These are phyloP conservation scores for Eristalis pertinax DNA, from an alignment of 2,888 invertebrate genomes.

Conservation along the genomic window DNA sequence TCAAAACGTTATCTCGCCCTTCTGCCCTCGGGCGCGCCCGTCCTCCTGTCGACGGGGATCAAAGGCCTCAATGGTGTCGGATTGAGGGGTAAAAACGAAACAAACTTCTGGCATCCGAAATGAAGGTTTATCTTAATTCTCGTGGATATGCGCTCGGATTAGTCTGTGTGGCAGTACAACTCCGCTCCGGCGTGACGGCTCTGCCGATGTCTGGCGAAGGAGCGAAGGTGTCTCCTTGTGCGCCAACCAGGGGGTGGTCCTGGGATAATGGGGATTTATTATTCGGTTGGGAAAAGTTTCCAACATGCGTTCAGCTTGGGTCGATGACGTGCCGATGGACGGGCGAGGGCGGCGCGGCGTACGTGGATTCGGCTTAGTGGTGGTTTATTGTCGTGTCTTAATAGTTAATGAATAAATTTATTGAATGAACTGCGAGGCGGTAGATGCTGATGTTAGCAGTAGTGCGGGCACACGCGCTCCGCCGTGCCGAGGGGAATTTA, in stretches of 20 bases:
- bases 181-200: slow-evolving; percentile 11
- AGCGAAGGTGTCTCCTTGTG: not conserved
- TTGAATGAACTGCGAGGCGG: not conserved
- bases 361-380: not conserved
- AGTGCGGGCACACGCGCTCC: not conserved
- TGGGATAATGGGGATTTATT: slow-evolving; percentile 36
- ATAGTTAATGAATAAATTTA: slow-evolving; percentile 36
- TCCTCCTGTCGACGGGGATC: not conserved
- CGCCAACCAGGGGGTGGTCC: not conserved
- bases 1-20: not conserved
- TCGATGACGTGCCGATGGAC: not conserved
- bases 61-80: not conserved
- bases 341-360: not conserved
- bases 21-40: not conserved
- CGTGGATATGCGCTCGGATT: slow-evolving; percentile 33
- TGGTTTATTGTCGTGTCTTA: not conserved
- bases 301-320: not conserved
- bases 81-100: not conserved
- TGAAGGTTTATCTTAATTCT: slow-evolving; percentile 19
- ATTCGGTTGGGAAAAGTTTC: slow-evolving; percentile 39
- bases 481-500: not conserved
- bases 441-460: not conserved
- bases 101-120: not conserved
- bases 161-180: slow-evolving; percentile 25
- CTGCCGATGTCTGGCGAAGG: not conserved